A percentile compares a stretch with the other conserved stretches of the same genome.
Conservation (phyloP, 2,113 vertebrate species). For the Ciconia boyciana region DNA sequence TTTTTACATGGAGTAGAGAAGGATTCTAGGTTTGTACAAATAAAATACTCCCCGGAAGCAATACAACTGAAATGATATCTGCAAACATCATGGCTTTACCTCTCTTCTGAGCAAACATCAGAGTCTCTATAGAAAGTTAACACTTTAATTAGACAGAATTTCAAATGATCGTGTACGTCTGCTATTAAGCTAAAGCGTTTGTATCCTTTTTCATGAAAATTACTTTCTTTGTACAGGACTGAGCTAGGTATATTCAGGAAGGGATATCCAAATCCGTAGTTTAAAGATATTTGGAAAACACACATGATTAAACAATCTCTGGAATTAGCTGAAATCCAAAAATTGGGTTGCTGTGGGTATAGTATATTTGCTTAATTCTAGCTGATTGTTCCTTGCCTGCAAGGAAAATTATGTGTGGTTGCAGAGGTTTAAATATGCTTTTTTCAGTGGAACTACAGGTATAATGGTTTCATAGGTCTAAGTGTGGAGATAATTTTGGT, state of each 20-base stretch:
- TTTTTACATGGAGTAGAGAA: constrained; percentile 63
- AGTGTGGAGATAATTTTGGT: constrained; percentile 40
- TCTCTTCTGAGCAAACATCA: constrained; percentile 61
- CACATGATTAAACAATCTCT: constrained; percentile 55
- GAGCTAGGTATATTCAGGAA: constrained; percentile 15
- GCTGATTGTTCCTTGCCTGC: constrained; percentile 58
- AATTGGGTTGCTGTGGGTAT: constrained; percentile 14
- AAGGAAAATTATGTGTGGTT: constrained; percentile 56
- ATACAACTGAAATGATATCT: constrained; percentile 52
- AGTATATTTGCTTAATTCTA: constrained; percentile 54
- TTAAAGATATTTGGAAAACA: constrained; percentile 59
- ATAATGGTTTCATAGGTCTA: constrained; percentile 47
- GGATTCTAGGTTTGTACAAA: constrained; percentile 68
- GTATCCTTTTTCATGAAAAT: constrained; percentile 15
- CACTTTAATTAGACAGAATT: constrained; percentile 58
- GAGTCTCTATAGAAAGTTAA: constrained; percentile 63
- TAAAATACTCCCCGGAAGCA: constrained; percentile 59
- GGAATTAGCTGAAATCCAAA: constrained; percentile 57
- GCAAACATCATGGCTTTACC: constrained; percentile 42
- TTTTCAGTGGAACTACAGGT: constrained; percentile 46
- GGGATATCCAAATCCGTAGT: constrained; percentile 33
- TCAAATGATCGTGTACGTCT: constrained; percentile 12
- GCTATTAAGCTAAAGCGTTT: constrained; percentile 24
- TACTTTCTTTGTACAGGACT: neutral
- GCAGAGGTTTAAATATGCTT: constrained; percentile 37